Evolutionary conservation across 2,797 vertebrate genomes (phyloP).

Genomic region (Argya squamiceps): DNA sequence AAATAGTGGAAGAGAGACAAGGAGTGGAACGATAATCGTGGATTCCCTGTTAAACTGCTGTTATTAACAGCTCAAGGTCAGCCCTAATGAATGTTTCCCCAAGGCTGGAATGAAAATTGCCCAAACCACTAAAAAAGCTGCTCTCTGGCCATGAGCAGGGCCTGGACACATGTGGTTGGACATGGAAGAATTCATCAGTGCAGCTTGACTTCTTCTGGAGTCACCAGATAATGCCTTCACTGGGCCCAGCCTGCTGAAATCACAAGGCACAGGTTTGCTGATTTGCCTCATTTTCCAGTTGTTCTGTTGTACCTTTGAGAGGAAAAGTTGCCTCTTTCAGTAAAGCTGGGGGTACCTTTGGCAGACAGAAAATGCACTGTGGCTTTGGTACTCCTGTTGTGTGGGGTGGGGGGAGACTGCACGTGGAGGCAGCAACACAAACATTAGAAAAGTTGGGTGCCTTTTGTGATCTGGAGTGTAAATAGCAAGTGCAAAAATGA

Average conservation of each 20-base stretch:
- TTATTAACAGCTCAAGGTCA: neutral
- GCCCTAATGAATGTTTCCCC: neutral
- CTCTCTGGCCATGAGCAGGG: neutral
- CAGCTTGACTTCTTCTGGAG: neutral
- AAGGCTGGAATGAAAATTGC: neutral
- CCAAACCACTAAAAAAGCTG: neutral
- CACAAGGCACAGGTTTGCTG: fast-evolving
- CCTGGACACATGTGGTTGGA: fast-evolving
- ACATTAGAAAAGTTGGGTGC: neutral
- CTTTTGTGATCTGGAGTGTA: neutral
- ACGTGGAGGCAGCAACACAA: neutral
- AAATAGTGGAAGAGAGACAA: neutral
- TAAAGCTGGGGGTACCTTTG: neutral
- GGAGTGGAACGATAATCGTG: neutral
- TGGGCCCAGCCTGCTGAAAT: neutral
- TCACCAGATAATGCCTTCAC: neutral
- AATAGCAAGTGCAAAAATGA: slow-evolving; percentile 6
- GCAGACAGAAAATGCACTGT: neutral
- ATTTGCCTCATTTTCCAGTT: neutral
- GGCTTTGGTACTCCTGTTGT: neutral
- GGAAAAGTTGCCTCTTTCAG: neutral
- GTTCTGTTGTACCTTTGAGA: neutral
- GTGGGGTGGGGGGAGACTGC: fast-evolving
- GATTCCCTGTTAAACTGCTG: neutral
- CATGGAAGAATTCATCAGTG: neutral